Base-by-base conservation (phyloP, 2,797 vertebrate species). In the Takifugu rubripes region DNA sequence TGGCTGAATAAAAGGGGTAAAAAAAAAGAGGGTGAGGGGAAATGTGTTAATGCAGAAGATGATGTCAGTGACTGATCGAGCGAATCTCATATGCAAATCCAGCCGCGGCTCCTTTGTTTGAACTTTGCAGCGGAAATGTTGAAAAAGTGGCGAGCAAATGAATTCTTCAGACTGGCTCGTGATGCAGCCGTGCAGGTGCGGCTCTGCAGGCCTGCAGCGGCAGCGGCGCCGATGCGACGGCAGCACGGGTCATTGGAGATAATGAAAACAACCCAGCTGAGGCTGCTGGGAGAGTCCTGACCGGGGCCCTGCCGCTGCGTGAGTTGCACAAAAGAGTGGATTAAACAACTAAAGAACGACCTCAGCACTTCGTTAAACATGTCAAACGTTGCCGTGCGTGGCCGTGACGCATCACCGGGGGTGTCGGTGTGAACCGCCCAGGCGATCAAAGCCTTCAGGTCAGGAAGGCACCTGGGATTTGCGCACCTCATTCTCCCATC, bases 1-100 rank as follows among this genome's bases (percentile, higher is more conserved):
- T 98, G 95, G 90, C 96, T 98, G 82, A 27, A 90, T 62, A 59
- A 58, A 21, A 1, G 10, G 24, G 11, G 10, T 10, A 14, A 24
- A 21, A 11, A 10, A 48, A 46, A 10, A 46, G 3, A 10, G n/a
- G 36, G 36, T 33, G 33, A 2, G 33, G 33, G 11, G 10, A 40
- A 40, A 40, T 40, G 12, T 14, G 36, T 40, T 40, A 40, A 40
- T 40, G 36, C 11, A 40, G 12, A 40, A 14, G 0, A 14, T 10
- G 3, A 14, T 40, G 12, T 40, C 12, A 40, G 36, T 4, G 12
- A 40, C 5, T 0, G 21, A 21, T 21, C 21, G 21, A 21, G 21
- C 21, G 12, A 40, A 36, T 36, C 11, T 36, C 6, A 31, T 33
- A 9, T 33, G 33, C 31, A 9, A 33, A 33, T 33, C 7, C 31